phyloP scores from a whole-genome alignment of 2,888 invertebrate genomes.

The Smittia aterrima region DNA sequence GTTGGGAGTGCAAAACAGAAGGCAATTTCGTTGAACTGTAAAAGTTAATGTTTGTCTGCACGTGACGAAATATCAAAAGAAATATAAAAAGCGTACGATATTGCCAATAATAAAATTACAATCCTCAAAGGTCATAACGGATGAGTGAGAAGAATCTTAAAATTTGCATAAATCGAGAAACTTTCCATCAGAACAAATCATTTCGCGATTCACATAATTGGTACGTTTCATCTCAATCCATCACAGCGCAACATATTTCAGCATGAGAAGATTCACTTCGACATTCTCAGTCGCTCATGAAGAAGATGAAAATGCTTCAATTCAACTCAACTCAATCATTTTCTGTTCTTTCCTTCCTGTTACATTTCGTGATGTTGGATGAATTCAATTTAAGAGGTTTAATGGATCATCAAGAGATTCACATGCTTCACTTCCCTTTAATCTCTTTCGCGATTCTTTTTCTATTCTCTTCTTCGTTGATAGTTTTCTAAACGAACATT shows the following conservation, averaged over 20 bases:
- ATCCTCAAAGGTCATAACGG: too few relatives aligned
- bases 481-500: neutral
- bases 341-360: constrained; percentile 7
- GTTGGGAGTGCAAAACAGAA: neutral
- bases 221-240: neutral
- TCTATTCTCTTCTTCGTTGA: neutral
- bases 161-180: neutral
- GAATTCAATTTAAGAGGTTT: neutral
- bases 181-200: too few relatives aligned
- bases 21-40: too few relatives aligned
- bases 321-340: neutral
- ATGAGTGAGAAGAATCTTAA: neutral
- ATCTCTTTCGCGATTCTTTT: neutral
- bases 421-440: constrained; percentile 1
- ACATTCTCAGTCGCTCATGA: neutral
- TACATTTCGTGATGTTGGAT: neutral
- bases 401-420: constrained; percentile 5
- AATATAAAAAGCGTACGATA: too few relatives aligned
- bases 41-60: too few relatives aligned
- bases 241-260: neutral
- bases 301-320: too few relatives aligned
- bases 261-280: neutral
- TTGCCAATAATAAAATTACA: too few relatives aligned
- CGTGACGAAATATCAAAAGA: too few relatives aligned
- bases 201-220: neutral